Evolutionary conservation across 37 sponge, comb jelly and placozoan genomes (phyloP).

Genomic region (Cladorhizidae sp.): DNA sequence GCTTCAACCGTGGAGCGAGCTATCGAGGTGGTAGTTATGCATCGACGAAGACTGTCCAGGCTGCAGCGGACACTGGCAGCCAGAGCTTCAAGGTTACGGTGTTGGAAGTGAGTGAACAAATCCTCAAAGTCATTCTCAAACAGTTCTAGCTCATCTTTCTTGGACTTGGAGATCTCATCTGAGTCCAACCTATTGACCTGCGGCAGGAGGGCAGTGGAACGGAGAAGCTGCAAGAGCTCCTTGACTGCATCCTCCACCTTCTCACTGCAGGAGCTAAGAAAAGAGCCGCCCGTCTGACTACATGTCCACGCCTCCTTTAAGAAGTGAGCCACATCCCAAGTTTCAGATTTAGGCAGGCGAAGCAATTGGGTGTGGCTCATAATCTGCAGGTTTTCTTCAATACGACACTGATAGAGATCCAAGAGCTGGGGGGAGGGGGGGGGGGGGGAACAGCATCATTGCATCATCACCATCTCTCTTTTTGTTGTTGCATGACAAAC

Average conservation of each 20-base stretch:
- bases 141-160: constrained; percentile 68
- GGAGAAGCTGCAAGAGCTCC: constrained; percentile 66
- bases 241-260: constrained; percentile 85
- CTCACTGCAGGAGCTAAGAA: constrained; percentile 53
- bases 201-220: constrained; percentile 45
- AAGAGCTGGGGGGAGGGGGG: constrained; percentile 14
- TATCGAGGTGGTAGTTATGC: constrained; percentile 53
- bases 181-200: constrained; percentile 26
- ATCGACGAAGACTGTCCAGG: constrained; percentile 61
- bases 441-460: background rate
- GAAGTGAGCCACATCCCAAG: constrained; percentile 74
- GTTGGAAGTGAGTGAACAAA: constrained; percentile 62
- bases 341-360: constrained; percentile 59
- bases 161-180: constrained; percentile 48
- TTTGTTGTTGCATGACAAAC: background rate
- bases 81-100: constrained; percentile 83
- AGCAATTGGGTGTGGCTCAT: constrained; percentile 77
- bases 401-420: constrained; percentile 77
- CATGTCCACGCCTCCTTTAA: constrained; percentile 56
- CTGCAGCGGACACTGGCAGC: constrained; percentile 54
- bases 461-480: background rate
- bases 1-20: background rate
- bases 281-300: constrained; percentile 1
- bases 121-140: constrained; percentile 82
- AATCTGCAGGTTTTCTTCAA: constrained; percentile 57